These are phyloP conservation scores for Bubo blakistoni DNA, from an alignment of 2,113 vertebrate species.

Conservation along the genomic window DNA sequence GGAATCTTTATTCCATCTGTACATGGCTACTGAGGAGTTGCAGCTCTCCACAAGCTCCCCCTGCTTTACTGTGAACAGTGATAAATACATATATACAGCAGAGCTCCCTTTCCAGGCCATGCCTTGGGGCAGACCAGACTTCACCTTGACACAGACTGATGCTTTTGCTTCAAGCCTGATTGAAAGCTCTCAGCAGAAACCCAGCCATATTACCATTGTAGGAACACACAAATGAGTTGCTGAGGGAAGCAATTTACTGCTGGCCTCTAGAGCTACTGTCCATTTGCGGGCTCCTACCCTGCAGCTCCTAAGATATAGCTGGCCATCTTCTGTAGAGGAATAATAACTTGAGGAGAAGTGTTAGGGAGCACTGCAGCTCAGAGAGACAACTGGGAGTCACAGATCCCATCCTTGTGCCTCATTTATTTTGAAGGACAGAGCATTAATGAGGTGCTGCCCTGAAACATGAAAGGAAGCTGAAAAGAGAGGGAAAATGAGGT, in stretches of 20 bases:
- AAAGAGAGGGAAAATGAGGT: slow-evolving; percentile 33
- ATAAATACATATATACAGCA: background rate
- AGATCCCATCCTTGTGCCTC: background rate
- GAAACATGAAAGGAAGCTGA: background rate
- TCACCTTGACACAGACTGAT: slow-evolving; percentile 13
- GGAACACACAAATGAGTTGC: slow-evolving; percentile 42
- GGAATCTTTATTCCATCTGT: background rate
- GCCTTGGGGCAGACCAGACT: background rate
- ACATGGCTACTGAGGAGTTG: background rate
- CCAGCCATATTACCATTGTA: background rate
- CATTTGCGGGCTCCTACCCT: background rate
- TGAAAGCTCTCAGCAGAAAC: slow-evolving; percentile 28
- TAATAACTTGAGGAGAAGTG: background rate
- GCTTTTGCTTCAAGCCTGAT: background rate
- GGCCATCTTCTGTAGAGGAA: background rate
- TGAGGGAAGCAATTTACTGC: slow-evolving; percentile 41
- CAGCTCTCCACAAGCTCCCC: background rate
- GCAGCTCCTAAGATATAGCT: background rate
- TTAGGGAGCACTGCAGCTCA: background rate
- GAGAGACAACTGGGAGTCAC: background rate
- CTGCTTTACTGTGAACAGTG: background rate
- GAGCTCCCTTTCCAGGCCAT: background rate
- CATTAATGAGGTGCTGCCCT: background rate
- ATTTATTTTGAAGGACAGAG: slow-evolving; percentile 20
- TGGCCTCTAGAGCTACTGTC: background rate